Base-by-base conservation (phyloP, 37 sponge, comb jelly and placozoan genomes). In the Petrosia ficiformis region DNA sequence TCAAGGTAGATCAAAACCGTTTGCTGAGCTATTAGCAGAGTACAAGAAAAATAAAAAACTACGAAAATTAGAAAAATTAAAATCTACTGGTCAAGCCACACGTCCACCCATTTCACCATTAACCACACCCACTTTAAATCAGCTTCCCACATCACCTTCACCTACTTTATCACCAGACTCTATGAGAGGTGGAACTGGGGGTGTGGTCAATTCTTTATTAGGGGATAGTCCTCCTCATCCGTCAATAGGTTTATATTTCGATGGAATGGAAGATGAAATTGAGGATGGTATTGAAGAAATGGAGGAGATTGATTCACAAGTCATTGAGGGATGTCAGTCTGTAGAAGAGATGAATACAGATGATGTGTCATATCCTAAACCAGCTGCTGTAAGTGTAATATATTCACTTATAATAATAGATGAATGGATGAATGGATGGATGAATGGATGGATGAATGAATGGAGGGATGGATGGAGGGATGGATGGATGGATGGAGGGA, bases 1-100 rank as follows among this genome's bases (percentile, higher is more conserved):
- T 6, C 52, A 1, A 24, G 91, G 87, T 6, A 54, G 91, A 14
- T 80, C 77, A 11, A 72, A 43, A 39, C 71, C 86, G 2, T 90
- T 85, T 57, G 75, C 66, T 59, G 66, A 70, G 35, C 75, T 90
- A 0, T 79, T 85, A 36, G 67, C 68, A 30, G 65, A 65, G 65
- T 81, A 85, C 70, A 83, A 42, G 63, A 58, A 75, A 57, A 68
- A 59, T 24, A 71, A 72, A 67, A 80, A 79, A 56, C 21, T 57
- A 41, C 78, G 73, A 65, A 80, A 75, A 76, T 37, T 56, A 65
- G 72, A 52, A 19, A 73, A 67, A 69, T 70, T 5, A 6, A 8
- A 8, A 48, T 8, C 14, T 19, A 14, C 14, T 19, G 28, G 14
- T 26, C 63, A n/a, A 5, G 5, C 63, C 63, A n/a, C 22, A 26